Conservation (phyloP, 92 coral and sea anemone species). For the Micromussa lordhowensis region DNA sequence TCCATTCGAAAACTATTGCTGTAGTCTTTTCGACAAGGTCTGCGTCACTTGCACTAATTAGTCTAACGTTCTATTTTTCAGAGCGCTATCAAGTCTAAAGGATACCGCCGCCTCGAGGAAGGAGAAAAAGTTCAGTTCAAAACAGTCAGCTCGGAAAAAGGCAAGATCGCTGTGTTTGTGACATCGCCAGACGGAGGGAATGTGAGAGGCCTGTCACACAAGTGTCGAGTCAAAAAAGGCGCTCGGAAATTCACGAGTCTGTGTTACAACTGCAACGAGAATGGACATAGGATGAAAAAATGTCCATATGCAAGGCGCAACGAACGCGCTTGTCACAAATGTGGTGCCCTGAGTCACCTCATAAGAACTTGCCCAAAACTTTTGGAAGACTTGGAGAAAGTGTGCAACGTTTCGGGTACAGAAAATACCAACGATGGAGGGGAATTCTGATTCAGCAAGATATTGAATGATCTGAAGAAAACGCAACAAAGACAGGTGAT, state of each 20-base stretch:
- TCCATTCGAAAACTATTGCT: not conserved
- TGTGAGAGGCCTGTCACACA: conserved; percentile 78
- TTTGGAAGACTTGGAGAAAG: conserved; percentile 30
- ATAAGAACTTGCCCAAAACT: conserved; percentile 86
- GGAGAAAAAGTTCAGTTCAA: conserved; percentile 89
- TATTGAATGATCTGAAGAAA: not conserved
- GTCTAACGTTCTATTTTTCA: conserved; percentile 33
- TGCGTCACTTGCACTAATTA: not conserved
- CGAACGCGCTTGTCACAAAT: conserved; percentile 82
- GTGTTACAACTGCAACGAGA: conserved; percentile 90
- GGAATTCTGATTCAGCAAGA: not conserved
- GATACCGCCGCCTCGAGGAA: conserved; percentile 88
- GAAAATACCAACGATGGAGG: not conserved
- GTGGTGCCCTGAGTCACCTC: conserved; percentile 86
- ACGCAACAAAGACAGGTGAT: too few relatives aligned
- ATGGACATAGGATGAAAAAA: conserved; percentile 87
- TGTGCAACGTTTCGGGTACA: not conserved
- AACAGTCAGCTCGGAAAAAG: conserved; percentile 81
- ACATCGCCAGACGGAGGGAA: conserved; percentile 89
- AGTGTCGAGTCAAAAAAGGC: conserved; percentile 87
- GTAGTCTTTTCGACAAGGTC: not conserved
- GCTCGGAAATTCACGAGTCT: conserved; percentile 94
- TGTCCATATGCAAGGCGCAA: conserved; percentile 79
- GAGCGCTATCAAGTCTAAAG: conserved; percentile 92
- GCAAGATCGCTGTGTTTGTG: conserved; percentile 84